Conservation (phyloP, 1,140 invertebrate species). For the Hermatobates lingyangjiaoensis region DNA sequence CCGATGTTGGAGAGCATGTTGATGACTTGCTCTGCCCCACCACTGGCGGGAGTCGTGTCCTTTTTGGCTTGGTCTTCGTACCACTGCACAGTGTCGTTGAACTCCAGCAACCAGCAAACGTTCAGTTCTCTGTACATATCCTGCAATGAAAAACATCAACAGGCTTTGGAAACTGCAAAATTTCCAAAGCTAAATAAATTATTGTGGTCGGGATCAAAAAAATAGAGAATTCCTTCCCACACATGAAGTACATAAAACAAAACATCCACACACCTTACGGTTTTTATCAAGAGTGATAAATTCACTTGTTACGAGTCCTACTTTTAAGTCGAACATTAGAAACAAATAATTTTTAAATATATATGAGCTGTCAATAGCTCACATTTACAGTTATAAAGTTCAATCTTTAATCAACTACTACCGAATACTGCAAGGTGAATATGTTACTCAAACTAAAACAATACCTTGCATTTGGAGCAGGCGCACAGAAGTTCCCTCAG, state of each 20-base stretch:
- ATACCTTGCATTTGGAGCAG: conserved; percentile 27
- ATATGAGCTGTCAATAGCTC: too few relatives aligned
- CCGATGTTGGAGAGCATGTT: conserved; percentile 47
- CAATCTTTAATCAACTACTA: neutral
- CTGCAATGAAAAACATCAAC: conserved; percentile 21
- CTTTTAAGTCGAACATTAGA: too few relatives aligned
- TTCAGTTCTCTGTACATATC: conserved; percentile 44
- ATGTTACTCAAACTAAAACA: neutral
- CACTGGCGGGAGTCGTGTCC: conserved; percentile 18
- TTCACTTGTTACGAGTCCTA: too few relatives aligned
- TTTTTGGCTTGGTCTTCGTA: conserved; percentile 68
- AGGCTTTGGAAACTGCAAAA: too few relatives aligned
- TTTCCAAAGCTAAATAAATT: too few relatives aligned
- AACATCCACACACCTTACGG: too few relatives aligned
- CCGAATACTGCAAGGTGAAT: neutral
- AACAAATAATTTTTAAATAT: too few relatives aligned
- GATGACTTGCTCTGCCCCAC: conserved; percentile 37
- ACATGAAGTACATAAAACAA: too few relatives aligned
- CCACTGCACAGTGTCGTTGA: conserved; percentile 60
- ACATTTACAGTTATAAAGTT: too few relatives aligned
- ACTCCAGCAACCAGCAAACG: conserved; percentile 55
- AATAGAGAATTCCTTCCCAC: too few relatives aligned
- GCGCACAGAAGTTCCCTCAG: conserved; percentile 31
- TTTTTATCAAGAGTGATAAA: too few relatives aligned
- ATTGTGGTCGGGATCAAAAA: too few relatives aligned